Conservation (phyloP, 2,888 invertebrate genomes). For the Dicranocentrus wangi region DNA sequence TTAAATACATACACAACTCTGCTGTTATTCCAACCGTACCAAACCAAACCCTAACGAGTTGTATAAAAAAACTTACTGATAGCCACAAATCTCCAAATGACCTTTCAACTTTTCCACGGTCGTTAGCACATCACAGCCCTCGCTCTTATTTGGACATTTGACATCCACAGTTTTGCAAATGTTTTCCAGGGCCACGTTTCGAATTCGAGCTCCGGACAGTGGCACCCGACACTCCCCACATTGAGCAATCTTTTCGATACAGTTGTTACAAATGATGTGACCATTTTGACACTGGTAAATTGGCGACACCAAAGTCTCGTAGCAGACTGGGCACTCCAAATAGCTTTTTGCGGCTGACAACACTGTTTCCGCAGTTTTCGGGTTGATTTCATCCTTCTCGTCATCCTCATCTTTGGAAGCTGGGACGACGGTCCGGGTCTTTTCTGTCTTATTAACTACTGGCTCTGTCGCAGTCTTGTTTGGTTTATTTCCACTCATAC, state of each 20-base stretch:
- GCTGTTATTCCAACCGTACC: too few relatives aligned
- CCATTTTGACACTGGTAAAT: slow-evolving; percentile 51
- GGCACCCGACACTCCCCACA: slow-evolving; percentile 30
- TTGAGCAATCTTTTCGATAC: slow-evolving; percentile 9
- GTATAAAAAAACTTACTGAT: slow-evolving; percentile 1
- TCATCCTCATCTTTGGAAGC: too few relatives aligned
- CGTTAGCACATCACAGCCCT: not conserved
- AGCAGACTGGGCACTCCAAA: slow-evolving; percentile 40
- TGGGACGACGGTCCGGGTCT: too few relatives aligned
- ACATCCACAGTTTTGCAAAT: slow-evolving; percentile 14
- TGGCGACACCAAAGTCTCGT: slow-evolving; percentile 9
- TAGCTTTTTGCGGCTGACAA: not conserved
- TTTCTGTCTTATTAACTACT: too few relatives aligned
- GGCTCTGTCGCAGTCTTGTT: too few relatives aligned
- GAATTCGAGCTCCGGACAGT: slow-evolving; percentile 10
- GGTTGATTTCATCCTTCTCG: not conserved
- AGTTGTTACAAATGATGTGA: slow-evolving; percentile 38
- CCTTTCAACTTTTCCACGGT: not conserved
- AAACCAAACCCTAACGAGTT: too few relatives aligned
- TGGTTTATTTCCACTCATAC: too few relatives aligned
- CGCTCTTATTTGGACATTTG: slow-evolving; percentile 28
- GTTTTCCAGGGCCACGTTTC: slow-evolving; percentile 35
- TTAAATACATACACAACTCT: not conserved
- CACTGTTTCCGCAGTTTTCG: not conserved
- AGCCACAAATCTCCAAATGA: slow-evolving; percentile 35